Conservation (phyloP, 2,888 invertebrate genomes). For the Colletes collaris region DNA sequence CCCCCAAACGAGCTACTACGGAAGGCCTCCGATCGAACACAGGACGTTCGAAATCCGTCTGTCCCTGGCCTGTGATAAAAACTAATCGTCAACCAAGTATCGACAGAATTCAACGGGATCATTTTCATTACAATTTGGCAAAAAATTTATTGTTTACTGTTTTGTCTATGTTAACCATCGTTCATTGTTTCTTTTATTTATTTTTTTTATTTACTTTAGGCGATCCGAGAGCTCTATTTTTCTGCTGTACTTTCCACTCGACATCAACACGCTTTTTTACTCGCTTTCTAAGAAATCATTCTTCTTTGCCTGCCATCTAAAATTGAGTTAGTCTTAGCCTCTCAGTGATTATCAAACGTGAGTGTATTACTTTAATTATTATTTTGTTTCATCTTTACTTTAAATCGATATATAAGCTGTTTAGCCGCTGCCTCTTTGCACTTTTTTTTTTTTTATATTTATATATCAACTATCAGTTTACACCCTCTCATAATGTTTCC, state of each 20-base stretch:
- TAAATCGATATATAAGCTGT: slow-evolving; percentile 78
- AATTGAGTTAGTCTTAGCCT: slow-evolving; percentile 83
- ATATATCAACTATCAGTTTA: slow-evolving; percentile 60
- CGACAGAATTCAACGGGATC: slow-evolving; percentile 25
- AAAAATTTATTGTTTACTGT: slow-evolving; percentile 8
- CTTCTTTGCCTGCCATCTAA: slow-evolving; percentile 62
- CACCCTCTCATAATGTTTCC: slow-evolving; percentile 21
- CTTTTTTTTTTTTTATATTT: slow-evolving; percentile 57
- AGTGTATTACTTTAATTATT: slow-evolving; percentile 74
- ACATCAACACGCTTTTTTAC: slow-evolving; percentile 30
- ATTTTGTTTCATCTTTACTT: slow-evolving; percentile 68
- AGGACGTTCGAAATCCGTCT: slow-evolving; percentile 2
- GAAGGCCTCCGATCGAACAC: slow-evolving; percentile 33
- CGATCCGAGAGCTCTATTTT: slow-evolving; percentile 52
- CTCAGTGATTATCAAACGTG: slow-evolving; percentile 83
- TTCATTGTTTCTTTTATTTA: not conserved
- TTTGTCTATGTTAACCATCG: not conserved
- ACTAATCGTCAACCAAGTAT: slow-evolving; percentile 16
- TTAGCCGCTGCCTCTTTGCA: slow-evolving; percentile 78
- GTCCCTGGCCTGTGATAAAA: not conserved
- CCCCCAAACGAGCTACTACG: slow-evolving; percentile 39
- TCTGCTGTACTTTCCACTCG: slow-evolving; percentile 30
- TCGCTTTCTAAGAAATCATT: slow-evolving; percentile 21
- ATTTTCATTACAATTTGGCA: slow-evolving; percentile 38
- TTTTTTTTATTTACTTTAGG: slow-evolving; percentile 18